Evolutionary conservation across 2,113 vertebrate genomes (phyloP).

Genomic region (Astatoreochromis straeleni): DNA sequence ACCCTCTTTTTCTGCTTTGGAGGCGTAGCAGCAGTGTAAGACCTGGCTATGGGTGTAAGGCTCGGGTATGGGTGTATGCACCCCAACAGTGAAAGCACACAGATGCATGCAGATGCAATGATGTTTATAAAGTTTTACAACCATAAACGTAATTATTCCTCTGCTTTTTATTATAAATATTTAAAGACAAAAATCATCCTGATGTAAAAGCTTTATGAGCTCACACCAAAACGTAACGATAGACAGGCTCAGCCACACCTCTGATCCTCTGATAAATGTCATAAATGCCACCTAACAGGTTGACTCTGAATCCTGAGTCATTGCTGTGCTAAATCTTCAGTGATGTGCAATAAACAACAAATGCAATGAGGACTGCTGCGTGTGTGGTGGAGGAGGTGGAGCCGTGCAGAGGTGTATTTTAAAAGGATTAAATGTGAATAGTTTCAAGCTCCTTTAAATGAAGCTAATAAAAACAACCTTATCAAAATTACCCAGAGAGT

Average conservation of each 20-base stretch:
- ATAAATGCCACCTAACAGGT: background rate
- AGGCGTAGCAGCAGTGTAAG: accelerated
- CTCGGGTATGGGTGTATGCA: background rate
- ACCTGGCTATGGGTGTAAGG: accelerated
- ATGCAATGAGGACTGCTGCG: accelerated
- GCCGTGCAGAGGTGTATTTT: background rate
- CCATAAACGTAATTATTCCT: accelerated
- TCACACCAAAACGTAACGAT: accelerated
- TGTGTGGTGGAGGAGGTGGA: background rate
- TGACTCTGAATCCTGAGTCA: background rate
- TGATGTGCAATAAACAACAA: accelerated
- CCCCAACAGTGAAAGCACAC: background rate
- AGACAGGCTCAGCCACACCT: background rate
- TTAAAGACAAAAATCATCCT: background rate
- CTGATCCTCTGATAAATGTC: background rate
- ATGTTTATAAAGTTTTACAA: background rate
- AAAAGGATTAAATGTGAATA: background rate
- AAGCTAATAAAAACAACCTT: background rate
- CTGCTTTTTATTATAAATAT: background rate
- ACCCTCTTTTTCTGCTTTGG: accelerated
- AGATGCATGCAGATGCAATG: background rate
- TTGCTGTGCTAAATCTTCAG: background rate
- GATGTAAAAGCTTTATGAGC: background rate
- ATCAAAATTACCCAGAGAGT: background rate
- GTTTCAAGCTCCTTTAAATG: background rate